Conservation (phyloP, 1,140 invertebrate genomes). For the Chironomus tepperi region DNA sequence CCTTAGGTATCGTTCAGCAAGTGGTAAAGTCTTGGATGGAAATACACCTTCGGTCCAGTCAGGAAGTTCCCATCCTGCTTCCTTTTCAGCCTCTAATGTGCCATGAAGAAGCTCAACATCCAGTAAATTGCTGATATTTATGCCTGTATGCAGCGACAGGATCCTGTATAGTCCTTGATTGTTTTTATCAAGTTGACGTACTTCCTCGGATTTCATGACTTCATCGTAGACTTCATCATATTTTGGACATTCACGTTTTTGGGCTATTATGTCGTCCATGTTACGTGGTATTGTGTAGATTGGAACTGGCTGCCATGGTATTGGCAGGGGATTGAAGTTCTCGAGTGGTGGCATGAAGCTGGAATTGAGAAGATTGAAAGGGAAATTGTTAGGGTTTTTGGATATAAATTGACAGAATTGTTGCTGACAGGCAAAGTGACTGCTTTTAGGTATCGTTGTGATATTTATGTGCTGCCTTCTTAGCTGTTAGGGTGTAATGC, state of each 20-base stretch:
- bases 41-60: constrained; percentile 62
- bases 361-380: neutral
- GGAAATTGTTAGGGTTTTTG: no score
- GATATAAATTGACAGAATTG: no score
- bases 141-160: constrained; percentile 54
- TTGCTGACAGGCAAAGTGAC: no score
- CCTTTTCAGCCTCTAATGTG: constrained; percentile 59
- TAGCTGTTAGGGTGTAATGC: no score
- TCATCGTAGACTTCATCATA: constrained; percentile 47
- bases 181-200: constrained; percentile 45
- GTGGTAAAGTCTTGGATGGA: constrained; percentile 53
- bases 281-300: neutral
- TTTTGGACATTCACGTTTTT: constrained; percentile 54
- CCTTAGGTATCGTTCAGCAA: constrained; percentile 58
- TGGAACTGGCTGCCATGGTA: constrained; percentile 82
- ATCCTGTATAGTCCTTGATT: constrained; percentile 53
- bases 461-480: no score
- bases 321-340: constrained; percentile 59
- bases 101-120: constrained; percentile 66
- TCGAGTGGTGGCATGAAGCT: constrained; percentile 63
- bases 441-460: no score
- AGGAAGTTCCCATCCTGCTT: constrained; percentile 56
- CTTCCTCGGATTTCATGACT: constrained; percentile 41
- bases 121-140: constrained; percentile 52
- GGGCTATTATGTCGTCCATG: constrained; percentile 42